Evolutionary conservation across 2,888 invertebrate genomes (phyloP), one percentile per base, ranked within the genome.

Genomic region (Drosophila subsilvestris): DNA sequence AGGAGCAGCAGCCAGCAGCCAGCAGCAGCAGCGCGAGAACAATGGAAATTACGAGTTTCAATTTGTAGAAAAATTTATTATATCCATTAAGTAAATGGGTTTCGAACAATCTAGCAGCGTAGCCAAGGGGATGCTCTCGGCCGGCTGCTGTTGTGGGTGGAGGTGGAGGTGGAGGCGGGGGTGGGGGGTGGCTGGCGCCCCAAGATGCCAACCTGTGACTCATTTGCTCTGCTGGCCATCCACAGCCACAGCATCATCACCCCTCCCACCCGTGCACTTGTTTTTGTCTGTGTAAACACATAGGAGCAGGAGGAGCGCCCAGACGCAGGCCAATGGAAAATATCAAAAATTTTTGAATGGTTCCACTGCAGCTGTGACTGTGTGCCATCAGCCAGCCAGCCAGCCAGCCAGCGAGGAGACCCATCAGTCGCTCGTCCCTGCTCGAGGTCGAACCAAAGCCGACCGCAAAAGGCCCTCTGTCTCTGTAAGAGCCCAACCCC

Each of bases 61-160:
- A 91, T 91, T 91, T 91, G 86, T 89, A 88, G 84, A 85, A 83
- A 91, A 91, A 92, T 92, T 91, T 92, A 91, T 92, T 91, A 90
- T 90, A 89, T 90, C 91, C 92, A 92, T 92, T 92, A 92, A 90
- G 88, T 86, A 91, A 91, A 92, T 91, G 90, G 90, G 86, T 89
- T 90, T 89, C 86, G 74, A 85, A 85, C 86, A 86, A 83, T 81
- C 78, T 84, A 74, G 58, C 58, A 61, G 20, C 53, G 53, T 22
- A 12, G 42, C 12, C 12, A 12, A 3, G 42, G 10, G 48, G 18
- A 4, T 44, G 58, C 12, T n/a, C n/a, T 7, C 25, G 25, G 25
- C 6, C 7, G 37, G 37, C 42, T 27, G 50, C 18, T n/a, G 10
- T 25, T 29, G 44, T 14, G n/a, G 22, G 12, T 42, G 42, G 20